Evolutionary conservation across 2,113 vertebrate species (phyloP).

Genomic region (Ptyas mucosa): DNA sequence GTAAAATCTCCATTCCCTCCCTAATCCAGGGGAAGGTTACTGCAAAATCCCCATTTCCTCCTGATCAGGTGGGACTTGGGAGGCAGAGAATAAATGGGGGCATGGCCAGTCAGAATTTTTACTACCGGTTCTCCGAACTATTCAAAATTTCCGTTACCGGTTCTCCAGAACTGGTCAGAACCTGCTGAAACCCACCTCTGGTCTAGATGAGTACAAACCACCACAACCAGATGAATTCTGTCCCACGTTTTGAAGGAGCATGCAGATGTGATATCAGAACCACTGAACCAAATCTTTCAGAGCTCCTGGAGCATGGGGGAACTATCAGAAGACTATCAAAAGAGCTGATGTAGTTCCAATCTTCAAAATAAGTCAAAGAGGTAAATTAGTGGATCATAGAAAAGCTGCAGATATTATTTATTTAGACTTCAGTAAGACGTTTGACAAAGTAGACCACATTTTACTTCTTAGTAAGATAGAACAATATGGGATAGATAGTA

Average conservation of each 20-base stretch:
- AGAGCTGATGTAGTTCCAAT: background rate
- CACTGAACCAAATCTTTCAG: background rate
- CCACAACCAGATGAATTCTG: background rate
- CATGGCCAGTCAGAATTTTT: no score
- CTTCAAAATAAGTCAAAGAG: background rate
- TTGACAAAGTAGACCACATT: background rate
- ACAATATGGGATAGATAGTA: background rate
- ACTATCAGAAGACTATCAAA: background rate
- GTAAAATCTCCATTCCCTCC: no score
- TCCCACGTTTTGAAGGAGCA: background rate
- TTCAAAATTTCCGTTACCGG: no score
- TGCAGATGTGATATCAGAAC: background rate
- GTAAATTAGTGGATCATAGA: background rate
- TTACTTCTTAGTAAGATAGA: background rate
- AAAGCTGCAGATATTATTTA: background rate
- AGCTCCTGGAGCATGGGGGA: background rate
- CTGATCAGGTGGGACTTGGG: no score
- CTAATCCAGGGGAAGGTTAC: no score
- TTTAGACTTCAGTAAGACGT: background rate
- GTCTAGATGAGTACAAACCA: background rate
- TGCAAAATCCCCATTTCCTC: no score
- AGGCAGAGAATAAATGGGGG: no score
- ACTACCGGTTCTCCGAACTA: no score
- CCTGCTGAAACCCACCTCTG: no score
- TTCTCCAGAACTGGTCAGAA: no score